phyloP scores from a whole-genome alignment of 2,888 invertebrate genomes.

The Ochropacha duplaris region DNA sequence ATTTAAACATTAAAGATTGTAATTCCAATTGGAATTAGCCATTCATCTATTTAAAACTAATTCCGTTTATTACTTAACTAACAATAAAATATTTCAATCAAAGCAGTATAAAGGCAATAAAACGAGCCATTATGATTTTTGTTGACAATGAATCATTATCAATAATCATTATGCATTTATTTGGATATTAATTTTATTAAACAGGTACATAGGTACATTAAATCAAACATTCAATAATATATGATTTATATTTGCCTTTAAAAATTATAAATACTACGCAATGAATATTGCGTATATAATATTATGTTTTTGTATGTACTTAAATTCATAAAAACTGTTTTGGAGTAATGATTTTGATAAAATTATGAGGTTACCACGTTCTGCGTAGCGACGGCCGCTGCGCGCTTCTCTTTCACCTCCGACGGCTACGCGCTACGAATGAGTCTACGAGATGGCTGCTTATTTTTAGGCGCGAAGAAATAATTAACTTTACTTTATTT shows the following conservation, averaged over 20 bases:
- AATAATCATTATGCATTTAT: conserved; percentile 27
- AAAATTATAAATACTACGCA: not conserved
- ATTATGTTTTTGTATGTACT: no score
- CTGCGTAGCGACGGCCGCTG: not conserved
- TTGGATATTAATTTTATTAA: conserved; percentile 14
- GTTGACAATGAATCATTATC: conserved; percentile 43
- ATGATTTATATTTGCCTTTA: not conserved
- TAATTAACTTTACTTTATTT: not conserved
- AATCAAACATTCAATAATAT: not conserved
- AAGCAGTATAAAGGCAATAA: conserved; percentile 50
- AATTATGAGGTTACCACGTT: not conserved
- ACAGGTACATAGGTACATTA: no score
- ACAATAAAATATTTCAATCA: conserved; percentile 44
- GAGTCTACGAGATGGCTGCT: not conserved
- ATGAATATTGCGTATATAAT: no score
- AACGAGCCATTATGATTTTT: conserved; percentile 51
- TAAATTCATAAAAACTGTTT: no score
- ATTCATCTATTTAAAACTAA: conserved; percentile 28
- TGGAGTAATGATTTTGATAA: no score
- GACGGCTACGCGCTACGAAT: not conserved
- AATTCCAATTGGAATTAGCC: conserved; percentile 38
- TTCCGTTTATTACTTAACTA: conserved; percentile 28
- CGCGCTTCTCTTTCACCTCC: no score
- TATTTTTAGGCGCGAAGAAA: not conserved
- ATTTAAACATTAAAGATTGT: not conserved